Evolutionary conservation across 2,888 invertebrate species (phyloP).

Genomic region (Tetragnatha montana): DNA sequence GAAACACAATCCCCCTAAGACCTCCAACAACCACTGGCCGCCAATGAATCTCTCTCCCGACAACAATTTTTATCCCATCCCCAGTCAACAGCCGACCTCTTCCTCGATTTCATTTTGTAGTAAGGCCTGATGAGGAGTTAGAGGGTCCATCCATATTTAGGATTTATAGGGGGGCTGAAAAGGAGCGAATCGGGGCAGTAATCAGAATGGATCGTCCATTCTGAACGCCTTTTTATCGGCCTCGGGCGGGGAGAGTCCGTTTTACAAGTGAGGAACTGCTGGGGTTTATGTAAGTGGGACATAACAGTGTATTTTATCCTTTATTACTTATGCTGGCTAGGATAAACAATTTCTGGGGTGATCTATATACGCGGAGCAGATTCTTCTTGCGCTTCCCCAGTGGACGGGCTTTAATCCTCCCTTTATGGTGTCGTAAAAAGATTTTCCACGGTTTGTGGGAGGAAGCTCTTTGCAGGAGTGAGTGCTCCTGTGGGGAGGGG

Average conservation of each 20-base stretch:
- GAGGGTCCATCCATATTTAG: slow-evolving; percentile 68
- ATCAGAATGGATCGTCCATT: slow-evolving; percentile 70
- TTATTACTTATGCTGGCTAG: slow-evolving; percentile 69
- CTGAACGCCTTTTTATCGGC: slow-evolving; percentile 67
- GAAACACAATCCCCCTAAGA: background rate
- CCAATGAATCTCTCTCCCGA: slow-evolving; percentile 4
- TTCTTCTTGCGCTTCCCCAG: slow-evolving; percentile 42
- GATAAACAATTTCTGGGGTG: slow-evolving; percentile 68
- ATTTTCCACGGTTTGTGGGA: slow-evolving; percentile 31
- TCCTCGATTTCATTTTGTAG: background rate
- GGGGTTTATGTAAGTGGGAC: slow-evolving; percentile 70
- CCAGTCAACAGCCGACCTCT: background rate
- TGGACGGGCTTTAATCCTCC: slow-evolving; percentile 55
- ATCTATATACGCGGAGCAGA: slow-evolving; percentile 68
- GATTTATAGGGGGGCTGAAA: slow-evolving; percentile 67
- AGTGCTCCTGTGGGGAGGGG: background rate
- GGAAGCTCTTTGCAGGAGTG: background rate
- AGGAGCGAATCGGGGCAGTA: slow-evolving; percentile 60
- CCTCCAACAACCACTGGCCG: slow-evolving; percentile 18
- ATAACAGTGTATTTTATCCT: slow-evolving; percentile 71
- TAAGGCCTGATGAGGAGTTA: slow-evolving; percentile 64
- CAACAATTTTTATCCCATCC: slow-evolving; percentile 63
- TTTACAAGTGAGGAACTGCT: slow-evolving; percentile 71
- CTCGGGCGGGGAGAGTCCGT: slow-evolving; percentile 39
- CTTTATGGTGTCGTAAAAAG: slow-evolving; percentile 66